Percentiles rank a stretch among this genome's conserved stretches.
Evolutionary conservation across 1,140 invertebrate species (phyloP).

Genomic region (Leguminivora glycinivorella): DNA sequence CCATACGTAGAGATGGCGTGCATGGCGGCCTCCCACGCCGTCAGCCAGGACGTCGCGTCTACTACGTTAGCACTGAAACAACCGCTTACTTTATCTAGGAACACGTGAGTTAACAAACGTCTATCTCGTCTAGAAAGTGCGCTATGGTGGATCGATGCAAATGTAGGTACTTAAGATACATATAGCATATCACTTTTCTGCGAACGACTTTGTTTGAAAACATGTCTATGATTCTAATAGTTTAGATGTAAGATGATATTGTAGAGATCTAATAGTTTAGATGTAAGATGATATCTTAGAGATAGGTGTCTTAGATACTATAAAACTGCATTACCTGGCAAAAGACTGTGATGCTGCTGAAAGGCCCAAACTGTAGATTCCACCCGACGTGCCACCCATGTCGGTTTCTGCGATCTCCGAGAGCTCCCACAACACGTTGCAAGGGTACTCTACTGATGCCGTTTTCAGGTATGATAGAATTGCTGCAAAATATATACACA

Average conservation of each 20-base stretch:
- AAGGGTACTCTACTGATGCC: constrained; percentile 67
- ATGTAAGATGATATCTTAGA: too few species aligned
- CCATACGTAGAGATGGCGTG: constrained; percentile 85
- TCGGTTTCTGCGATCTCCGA: constrained; percentile 81
- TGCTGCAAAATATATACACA: constrained; percentile 44
- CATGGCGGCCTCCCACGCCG: constrained; percentile 78
- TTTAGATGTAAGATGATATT: too few species aligned
- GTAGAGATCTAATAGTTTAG: too few species aligned
- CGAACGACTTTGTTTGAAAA: too few species aligned
- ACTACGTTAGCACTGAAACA: constrained; percentile 48
- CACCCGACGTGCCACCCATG: constrained; percentile 88
- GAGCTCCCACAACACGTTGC: constrained; percentile 77
- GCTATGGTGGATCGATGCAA: too few species aligned
- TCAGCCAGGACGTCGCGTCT: constrained; percentile 70
- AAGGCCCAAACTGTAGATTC: constrained; percentile 86
- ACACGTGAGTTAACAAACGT: not conserved
- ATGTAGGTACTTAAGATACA: too few species aligned
- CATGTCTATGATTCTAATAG: too few species aligned
- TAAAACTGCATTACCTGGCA: too few species aligned
- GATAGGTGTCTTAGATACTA: too few species aligned
- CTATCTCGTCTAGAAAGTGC: not conserved
- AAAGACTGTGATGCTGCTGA: constrained; percentile 80
- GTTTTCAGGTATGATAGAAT: constrained; percentile 60
- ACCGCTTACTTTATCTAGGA: not conserved
- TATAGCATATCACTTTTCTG: too few species aligned